Evolutionary conservation across 92 coral and sea anemone genomes (phyloP).

Genomic region (Parazoanthus atlanticus): DNA sequence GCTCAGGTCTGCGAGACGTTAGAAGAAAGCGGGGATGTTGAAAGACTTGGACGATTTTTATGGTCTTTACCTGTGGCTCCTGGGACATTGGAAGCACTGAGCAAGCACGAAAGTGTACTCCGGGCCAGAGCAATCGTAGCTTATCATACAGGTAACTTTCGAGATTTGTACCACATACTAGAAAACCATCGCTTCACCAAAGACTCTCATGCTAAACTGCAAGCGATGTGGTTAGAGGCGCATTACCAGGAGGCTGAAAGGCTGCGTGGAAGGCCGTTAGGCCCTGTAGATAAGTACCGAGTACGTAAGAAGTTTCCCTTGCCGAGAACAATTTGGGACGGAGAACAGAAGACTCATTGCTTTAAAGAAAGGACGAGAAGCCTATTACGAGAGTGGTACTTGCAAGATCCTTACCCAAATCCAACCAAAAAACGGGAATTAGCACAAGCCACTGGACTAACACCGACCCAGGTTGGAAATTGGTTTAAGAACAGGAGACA

Average conservation of each 20-base stretch:
- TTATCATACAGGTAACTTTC: constrained; percentile 97
- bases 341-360: constrained; percentile 99
- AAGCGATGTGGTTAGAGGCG: constrained; percentile 99
- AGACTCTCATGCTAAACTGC: constrained; percentile 96
- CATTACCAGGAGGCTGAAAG: constrained; percentile 98
- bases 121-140: constrained; percentile 99
- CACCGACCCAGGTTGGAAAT: constrained; percentile 99
- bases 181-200: constrained; percentile 96
- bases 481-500: constrained; percentile 99
- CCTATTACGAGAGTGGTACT: constrained; percentile 92
- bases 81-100: constrained; percentile 95
- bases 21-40: constrained; percentile 99
- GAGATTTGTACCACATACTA: constrained; percentile 96
- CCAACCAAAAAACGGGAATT: constrained; percentile 98
- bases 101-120: constrained; percentile 98
- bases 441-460: constrained; percentile 99
- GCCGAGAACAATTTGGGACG: constrained; percentile 99
- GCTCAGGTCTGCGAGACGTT: constrained; percentile 99
- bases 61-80: constrained; percentile 99
- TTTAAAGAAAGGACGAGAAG: constrained; percentile 98
- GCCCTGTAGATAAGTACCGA: constrained; percentile 98
- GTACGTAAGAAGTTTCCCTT: constrained; percentile 99
- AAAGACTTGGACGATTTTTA: constrained; percentile 96
- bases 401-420: constrained; percentile 99
- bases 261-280: constrained; percentile 97